Conservation (phyloP, 2,113 vertebrate genomes). For the Microcebus lehilahytsara region DNA sequence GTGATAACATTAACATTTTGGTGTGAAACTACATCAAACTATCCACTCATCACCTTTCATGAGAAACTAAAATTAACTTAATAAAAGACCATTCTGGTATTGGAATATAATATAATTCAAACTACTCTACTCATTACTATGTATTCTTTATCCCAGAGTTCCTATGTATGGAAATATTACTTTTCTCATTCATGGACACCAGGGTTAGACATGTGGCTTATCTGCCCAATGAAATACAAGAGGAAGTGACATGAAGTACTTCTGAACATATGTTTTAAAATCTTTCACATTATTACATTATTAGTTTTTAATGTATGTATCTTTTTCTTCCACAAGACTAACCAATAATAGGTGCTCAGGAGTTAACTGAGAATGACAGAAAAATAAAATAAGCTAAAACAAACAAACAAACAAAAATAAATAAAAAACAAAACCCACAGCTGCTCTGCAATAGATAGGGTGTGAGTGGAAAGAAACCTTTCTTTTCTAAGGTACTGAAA, state of each 20-base stretch:
- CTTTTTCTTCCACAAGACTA: not conserved
- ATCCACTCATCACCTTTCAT: not conserved
- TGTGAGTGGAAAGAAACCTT: not conserved
- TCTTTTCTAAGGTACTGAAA: not conserved
- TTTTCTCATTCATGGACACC: not conserved
- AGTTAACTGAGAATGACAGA: not conserved
- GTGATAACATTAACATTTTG: not conserved
- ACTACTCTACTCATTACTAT: not conserved
- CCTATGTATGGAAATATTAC: not conserved
- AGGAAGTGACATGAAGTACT: not conserved
- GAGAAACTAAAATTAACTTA: not conserved
- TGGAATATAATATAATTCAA: not conserved
- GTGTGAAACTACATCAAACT: not conserved
- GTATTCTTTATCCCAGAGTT: not conserved
- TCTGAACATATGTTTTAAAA: not conserved
- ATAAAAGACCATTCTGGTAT: not conserved
- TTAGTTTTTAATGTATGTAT: not conserved
- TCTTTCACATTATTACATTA: not conserved
- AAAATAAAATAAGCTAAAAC: not conserved
- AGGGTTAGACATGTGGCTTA: not conserved
- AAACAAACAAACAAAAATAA: not conserved
- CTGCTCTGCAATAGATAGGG: not conserved
- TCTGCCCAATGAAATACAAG: not conserved
- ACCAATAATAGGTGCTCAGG: not conserved
- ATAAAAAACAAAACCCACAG: not conserved